Percentiles rank a stretch among this genome's conserved stretches.
These are phyloP conservation scores for Cataglyphis hispanica DNA, from an alignment of 1,140 invertebrate species.

Conservation along the genomic window DNA sequence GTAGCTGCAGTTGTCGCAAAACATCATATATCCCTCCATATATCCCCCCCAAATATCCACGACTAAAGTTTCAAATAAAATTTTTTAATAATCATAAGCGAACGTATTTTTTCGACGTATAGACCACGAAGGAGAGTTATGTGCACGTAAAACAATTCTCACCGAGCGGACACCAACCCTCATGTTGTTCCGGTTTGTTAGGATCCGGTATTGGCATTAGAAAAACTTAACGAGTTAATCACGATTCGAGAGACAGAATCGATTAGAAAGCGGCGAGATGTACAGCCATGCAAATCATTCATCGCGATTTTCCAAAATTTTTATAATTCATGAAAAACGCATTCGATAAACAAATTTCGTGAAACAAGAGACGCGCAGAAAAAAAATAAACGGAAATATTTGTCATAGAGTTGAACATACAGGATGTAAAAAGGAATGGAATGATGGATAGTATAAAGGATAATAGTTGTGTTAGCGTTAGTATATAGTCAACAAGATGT, in stretches of 20 bases:
- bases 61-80: not conserved
- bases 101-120: slow-evolving; percentile 61
- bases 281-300: slow-evolving; percentile 18
- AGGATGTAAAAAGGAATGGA: slow-evolving; percentile 55
- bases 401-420: slow-evolving; percentile 32
- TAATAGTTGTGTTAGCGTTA: slow-evolving; percentile 78
- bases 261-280: slow-evolving; percentile 23
- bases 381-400: slow-evolving; percentile 55
- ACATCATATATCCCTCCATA: not conserved
- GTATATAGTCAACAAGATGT: slow-evolving; percentile 71
- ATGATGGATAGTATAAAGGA: slow-evolving; percentile 67
- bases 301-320: slow-evolving; percentile 3
- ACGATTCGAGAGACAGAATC: slow-evolving; percentile 75
- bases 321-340: not conserved
- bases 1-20: not conserved
- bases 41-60: slow-evolving; percentile 13
- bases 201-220: slow-evolving; percentile 92
- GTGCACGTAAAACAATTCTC: slow-evolving; percentile 86
- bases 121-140: slow-evolving; percentile 78
- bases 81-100: not conserved
- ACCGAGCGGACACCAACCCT: slow-evolving; percentile 94
- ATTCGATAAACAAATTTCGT: slow-evolving; percentile 46
- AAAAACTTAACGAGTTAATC: slow-evolving; percentile 90
- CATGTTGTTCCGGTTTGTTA: slow-evolving; percentile 94
- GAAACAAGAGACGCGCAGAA: slow-evolving; percentile 69